Conservation (phyloP, 2,888 invertebrate genomes). For the Mythimna ferrago region DNA sequence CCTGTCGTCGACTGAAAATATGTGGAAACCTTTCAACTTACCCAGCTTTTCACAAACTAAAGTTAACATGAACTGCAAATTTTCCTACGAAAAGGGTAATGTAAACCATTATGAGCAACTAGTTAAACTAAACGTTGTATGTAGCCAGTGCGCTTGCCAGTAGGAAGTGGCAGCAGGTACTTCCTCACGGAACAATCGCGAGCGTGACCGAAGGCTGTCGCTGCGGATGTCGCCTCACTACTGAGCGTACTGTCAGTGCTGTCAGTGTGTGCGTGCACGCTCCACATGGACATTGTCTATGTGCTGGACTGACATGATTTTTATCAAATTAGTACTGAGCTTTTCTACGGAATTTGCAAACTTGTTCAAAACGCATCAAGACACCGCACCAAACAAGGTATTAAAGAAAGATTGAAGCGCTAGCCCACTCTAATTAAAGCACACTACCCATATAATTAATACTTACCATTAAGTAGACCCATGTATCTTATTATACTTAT, state of each 20-base stretch:
- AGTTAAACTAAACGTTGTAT: neutral
- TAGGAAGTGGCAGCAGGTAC: neutral
- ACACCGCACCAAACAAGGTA: no score
- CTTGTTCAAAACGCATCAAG: neutral
- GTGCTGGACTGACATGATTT: neutral
- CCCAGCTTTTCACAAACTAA: neutral
- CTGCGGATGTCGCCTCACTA: conserved; percentile 52
- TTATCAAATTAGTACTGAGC: neutral
- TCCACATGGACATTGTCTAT: neutral
- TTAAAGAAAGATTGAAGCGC: no score
- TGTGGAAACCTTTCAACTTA: neutral
- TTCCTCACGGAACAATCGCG: conserved; percentile 23
- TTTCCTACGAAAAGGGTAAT: neutral
- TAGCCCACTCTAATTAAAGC: no score
- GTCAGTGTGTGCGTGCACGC: conserved; percentile 1
- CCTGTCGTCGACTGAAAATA: neutral
- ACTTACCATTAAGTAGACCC: conserved; percentile 1
- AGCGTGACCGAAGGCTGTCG: conserved; percentile 55
- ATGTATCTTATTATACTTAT: neutral
- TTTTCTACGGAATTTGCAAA: neutral
- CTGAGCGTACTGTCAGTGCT: neutral
- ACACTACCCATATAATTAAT: neutral
- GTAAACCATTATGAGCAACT: neutral
- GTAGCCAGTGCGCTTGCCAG: neutral
- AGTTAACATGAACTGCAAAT: no score